phyloP scores from a whole-genome alignment of 2,888 invertebrate genomes.

The Cerastoderma edule region DNA sequence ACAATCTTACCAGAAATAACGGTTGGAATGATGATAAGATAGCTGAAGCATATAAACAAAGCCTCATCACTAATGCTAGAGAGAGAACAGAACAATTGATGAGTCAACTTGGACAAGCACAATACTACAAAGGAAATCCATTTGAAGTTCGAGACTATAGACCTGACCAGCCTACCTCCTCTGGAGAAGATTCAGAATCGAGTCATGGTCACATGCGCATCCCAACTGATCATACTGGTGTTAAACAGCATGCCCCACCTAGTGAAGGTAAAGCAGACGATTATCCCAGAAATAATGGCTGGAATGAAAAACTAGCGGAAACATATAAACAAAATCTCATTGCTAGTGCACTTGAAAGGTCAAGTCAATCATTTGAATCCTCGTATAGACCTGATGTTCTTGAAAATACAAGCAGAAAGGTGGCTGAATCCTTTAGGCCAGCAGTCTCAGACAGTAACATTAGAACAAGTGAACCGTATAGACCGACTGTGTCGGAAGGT shows the following conservation, averaged over 20 bases:
- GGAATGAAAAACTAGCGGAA: not conserved
- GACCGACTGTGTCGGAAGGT: too few species aligned
- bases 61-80: not conserved
- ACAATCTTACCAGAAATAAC: not conserved
- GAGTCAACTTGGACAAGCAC: too few species aligned
- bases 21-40: not conserved
- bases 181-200: too few species aligned
- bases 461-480: too few species aligned
- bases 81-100: not conserved
- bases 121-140: too few species aligned
- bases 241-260: too few species aligned
- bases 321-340: not conserved
- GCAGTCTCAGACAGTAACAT: not conserved
- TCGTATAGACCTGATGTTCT: not conserved
- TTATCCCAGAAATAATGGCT: constrained; percentile 6
- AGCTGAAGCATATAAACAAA: not conserved
- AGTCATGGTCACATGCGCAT: too few species aligned
- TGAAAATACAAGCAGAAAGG: constrained; percentile 1
- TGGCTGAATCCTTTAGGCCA: not conserved
- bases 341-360: not conserved
- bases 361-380: not conserved
- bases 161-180: too few species aligned
- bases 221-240: too few species aligned
- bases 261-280: not conserved
- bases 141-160: too few species aligned